Evolutionary conservation across 2,113 vertebrate species (phyloP), one percentile per base, ranked within the genome.

Genomic region (Ranitomeya imitator): DNA sequence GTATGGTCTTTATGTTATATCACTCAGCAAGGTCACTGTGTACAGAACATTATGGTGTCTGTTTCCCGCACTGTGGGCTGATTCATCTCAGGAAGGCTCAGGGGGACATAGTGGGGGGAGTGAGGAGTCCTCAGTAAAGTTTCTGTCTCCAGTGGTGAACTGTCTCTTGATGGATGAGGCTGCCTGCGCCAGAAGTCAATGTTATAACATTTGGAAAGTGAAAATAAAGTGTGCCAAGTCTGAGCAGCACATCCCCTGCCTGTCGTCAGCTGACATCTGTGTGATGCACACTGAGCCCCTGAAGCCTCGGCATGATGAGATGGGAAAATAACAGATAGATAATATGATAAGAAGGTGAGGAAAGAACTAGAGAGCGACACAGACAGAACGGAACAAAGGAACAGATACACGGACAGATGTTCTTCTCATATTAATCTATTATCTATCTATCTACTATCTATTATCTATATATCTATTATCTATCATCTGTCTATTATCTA

Each of bases 201-300:
- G 84, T 61, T 76, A 60, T 85, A 85, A 85, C 84, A 85, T 74
- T 85, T 76, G 23, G 26, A 85, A 61, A 74, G 69, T 76, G 52
- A 76, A 76, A 85, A 59, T 57, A 85, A 82, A 85, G 76, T 76
- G 45, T 85, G 84, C 84, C 69, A 51, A 18, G 23, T 6, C 26
- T 7, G 69, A 73, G 69, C 69, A 37, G 69, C 16, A 73, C 23
- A 73, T n/a, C 26, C 51, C 65, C 14, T 18, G n/a, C 54, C 55
- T 76, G 54, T 45, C 31, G 54, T 76, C 7, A 14, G 15, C 9
- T 60, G 84, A 85, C 84, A 76, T 31, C 54, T 59, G 31, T 18
- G 84, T 59, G 37, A 73, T 85, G 19, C 23, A 26, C 55, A 59
- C 84, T 55, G 21, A 57, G 69, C 84, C 6, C 67, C 16, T 26